Evolutionary conservation across 2,888 invertebrate genomes (phyloP), one percentile per base, ranked within the genome.

Genomic region (Leucoma salicis): DNA sequence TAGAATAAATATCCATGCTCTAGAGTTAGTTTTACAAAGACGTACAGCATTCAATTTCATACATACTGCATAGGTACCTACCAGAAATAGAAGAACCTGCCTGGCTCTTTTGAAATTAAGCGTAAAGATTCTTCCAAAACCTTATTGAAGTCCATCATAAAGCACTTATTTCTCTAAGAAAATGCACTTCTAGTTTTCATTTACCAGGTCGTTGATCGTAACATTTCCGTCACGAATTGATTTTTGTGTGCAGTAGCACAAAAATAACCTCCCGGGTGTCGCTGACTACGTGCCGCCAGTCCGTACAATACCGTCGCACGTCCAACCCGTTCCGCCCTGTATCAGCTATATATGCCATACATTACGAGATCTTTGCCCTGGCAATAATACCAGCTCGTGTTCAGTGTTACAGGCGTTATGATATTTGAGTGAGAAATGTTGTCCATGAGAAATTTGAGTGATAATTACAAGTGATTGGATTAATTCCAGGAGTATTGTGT

Each of bases 131-230:
- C n/a, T n/a, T n/a, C n/a, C n/a, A n/a, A n/a, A n/a, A n/a, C n/a
- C n/a, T n/a, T n/a, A n/a, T n/a, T n/a, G n/a, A n/a, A n/a, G n/a
- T n/a, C n/a, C n/a, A n/a, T n/a, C n/a, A n/a, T n/a, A n/a, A n/a
- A n/a, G n/a, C n/a, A n/a, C 12, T 5, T 16, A n/a, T 32, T 27
- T 34, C 12, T 14, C 31, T 14, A 46, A 57, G 62, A 52, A 57
- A 49, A 59, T 68, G 62, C 65, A 70, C 46, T 56, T 50, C 46
- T 53, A 69, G 57, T 64, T 69, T 72, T 70, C 64, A 68, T 69
- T 70, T 72, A 75, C 72, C 78, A 76, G 88, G 89, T 88, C 88
- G 85, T 81, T 87, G 87, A 86, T 88, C 89, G 89, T 89, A 76
- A 82, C 84, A 83, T 84, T 87, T 86, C 82, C 80, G 78, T 82